Base-by-base conservation (phyloP, 2,113 vertebrate genomes). In the Sinosuthora webbiana region DNA sequence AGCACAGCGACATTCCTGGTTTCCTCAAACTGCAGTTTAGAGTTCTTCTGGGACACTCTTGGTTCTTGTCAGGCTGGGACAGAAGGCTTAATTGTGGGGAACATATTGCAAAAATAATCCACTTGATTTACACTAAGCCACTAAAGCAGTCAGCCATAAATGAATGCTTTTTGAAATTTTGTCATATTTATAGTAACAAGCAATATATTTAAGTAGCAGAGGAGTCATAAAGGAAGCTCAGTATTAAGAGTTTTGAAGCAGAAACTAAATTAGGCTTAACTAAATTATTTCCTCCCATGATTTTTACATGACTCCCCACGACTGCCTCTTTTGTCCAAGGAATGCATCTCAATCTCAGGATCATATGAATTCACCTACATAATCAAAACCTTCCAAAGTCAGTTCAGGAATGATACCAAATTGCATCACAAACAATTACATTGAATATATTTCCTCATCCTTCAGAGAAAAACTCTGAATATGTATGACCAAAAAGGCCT, bases 81-180 rank as follows among this genome's bases (percentile, higher is more conserved):
- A 83, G 76, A 89, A 92, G 76, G 79, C 42, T 95, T 93, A 92
- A 83, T 67, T 92, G 19, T 25, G 42, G 35, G 33, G 68, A 94
- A 83, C 83, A 90, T 83, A 90, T 65, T 90, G 86, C 33, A 90
- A 70, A 95, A 97, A 80, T 83, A 96, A 95, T 88, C 68, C 79
- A 89, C 79, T 97, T 92, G 85, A 88, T 71, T 93, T 94, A 92
- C 63, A 53, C 59, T 97, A 94, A 90, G 55, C 85, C 59, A 47
- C 79, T 93, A 93, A 92, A 92, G 63, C 83, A 94, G 50, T 53
- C 85, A 88, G 35, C 59, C 83, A 55, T 76, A 90, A 92, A 90
- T 45, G 35, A 93, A 73, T 0, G 0, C 55, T 86, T 88, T 94
- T 86, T 70, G 41, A 88, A 92, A 88, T 83, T 59, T 33, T 86